A percentile compares a stretch with the other conserved stretches of the same genome.
Conservation (phyloP, 2,797 vertebrate genomes). For the Dermochelys coriacea region DNA sequence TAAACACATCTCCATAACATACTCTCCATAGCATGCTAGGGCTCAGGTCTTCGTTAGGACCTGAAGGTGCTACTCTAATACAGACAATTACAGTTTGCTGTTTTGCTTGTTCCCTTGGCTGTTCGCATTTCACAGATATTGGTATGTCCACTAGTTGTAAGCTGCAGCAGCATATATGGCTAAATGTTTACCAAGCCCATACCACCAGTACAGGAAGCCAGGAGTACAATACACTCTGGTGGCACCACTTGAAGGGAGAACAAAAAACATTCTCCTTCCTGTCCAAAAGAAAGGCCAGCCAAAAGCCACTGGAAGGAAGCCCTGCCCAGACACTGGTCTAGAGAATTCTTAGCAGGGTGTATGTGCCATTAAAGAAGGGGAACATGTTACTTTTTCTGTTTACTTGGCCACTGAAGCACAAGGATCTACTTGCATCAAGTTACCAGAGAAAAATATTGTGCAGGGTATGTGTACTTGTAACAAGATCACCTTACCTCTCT, state of each 20-base stretch:
- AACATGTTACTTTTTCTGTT: no score
- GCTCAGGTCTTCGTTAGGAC: no score
- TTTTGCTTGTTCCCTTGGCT: background rate
- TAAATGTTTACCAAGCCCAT: background rate
- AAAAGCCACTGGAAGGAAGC: background rate
- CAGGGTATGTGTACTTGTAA: background rate
- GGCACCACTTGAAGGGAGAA: background rate
- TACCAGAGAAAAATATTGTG: background rate
- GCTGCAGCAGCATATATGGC: accelerated
- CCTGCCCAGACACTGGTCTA: background rate
- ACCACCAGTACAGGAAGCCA: background rate
- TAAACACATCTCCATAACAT: no score
- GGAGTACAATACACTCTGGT: background rate
- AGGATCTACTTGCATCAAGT: no score
- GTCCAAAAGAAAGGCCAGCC: background rate
- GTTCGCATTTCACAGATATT: background rate
- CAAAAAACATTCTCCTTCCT: background rate
- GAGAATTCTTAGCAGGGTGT: background rate
- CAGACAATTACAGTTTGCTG: no score
- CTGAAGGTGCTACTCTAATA: no score
- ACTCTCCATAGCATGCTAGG: no score
- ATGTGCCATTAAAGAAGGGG: background rate
- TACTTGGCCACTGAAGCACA: no score
- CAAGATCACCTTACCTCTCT: background rate
- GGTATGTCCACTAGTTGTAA: background rate